Evolutionary conservation across 1,140 invertebrate species (phyloP).

Genomic region (Vanessa tameamea): DNA sequence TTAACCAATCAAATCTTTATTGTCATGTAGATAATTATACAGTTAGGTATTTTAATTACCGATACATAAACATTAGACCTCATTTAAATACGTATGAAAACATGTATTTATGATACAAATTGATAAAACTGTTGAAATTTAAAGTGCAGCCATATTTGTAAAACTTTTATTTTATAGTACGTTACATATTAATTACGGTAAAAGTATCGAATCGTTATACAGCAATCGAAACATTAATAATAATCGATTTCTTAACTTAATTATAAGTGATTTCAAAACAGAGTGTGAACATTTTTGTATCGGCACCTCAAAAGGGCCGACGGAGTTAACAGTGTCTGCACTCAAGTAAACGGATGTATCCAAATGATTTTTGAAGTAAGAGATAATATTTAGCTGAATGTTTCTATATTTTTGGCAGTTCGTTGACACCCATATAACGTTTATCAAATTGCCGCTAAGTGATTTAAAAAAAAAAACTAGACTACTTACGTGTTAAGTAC

Average conservation of each 20-base stretch:
- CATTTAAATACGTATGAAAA: too few species aligned
- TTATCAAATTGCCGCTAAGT: slow-evolving; percentile 2
- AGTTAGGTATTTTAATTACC: too few species aligned
- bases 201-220: not conserved
- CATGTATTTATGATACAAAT: too few species aligned
- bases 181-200: not conserved
- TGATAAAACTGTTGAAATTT: too few species aligned
- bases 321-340: slow-evolving; percentile 22
- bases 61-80: too few species aligned
- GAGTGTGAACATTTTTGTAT: slow-evolving; percentile 27
- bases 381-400: slow-evolving; percentile 4
- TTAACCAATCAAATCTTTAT: too few species aligned
- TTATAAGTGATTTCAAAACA: not conserved
- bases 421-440: slow-evolving; percentile 8
- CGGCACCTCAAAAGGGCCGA: slow-evolving; percentile 25
- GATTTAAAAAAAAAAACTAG: not conserved
- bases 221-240: not conserved
- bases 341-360: slow-evolving; percentile 24
- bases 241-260: not conserved
- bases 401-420: slow-evolving; percentile 7
- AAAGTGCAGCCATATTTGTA: not conserved
- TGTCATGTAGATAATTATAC: too few species aligned
- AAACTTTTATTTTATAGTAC: not conserved
- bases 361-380: slow-evolving; percentile 16
- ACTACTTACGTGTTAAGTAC: not conserved